Conservation (phyloP, 1,140 invertebrate species). For the Drosophila arizonae region DNA sequence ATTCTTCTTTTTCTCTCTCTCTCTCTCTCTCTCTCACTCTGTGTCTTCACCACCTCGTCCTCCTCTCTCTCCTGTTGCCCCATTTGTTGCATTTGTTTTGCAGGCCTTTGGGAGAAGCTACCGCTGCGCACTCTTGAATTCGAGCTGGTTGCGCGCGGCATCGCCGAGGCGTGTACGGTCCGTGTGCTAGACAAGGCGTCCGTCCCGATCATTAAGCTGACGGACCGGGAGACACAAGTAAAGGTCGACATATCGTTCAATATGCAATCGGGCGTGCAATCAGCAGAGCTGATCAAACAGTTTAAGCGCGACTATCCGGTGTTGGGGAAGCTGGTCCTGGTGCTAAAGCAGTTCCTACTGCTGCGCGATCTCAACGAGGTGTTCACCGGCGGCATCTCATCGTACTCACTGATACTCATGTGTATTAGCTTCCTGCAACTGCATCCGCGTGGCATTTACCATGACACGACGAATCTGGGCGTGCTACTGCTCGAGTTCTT, state of each 20-base stretch:
- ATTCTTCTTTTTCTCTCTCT: neutral
- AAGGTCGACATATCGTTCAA: conserved; percentile 99
- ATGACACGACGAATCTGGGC: conserved; percentile 91
- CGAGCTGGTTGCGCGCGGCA: conserved; percentile 93
- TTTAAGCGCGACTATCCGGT: conserved; percentile 92
- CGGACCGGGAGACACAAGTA: conserved; percentile 96
- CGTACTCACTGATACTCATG: conserved; percentile 99
- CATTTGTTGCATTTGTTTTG: conserved; percentile 36
- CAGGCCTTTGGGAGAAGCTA: conserved; percentile 96
- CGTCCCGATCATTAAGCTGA: conserved; percentile 98
- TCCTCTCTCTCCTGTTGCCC: neutral
- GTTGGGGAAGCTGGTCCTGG: conserved; percentile 96
- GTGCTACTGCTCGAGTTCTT: conserved; percentile 98
- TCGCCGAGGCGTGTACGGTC: conserved; percentile 93
- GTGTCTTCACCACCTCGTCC: neutral
- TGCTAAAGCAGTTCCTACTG: conserved; percentile 98
- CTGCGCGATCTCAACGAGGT: conserved; percentile 99
- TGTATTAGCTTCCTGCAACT: conserved; percentile 98
- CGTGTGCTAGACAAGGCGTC: conserved; percentile 98
- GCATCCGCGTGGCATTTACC: conserved; percentile 85
- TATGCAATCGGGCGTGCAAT: conserved; percentile 97
- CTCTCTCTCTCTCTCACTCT: neutral
- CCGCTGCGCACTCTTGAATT: conserved; percentile 95
- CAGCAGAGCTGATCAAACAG: conserved; percentile 96
- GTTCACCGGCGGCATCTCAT: conserved; percentile 98